Conservation (phyloP, 1,140 invertebrate genomes). For the Sitobion miscanthi region DNA sequence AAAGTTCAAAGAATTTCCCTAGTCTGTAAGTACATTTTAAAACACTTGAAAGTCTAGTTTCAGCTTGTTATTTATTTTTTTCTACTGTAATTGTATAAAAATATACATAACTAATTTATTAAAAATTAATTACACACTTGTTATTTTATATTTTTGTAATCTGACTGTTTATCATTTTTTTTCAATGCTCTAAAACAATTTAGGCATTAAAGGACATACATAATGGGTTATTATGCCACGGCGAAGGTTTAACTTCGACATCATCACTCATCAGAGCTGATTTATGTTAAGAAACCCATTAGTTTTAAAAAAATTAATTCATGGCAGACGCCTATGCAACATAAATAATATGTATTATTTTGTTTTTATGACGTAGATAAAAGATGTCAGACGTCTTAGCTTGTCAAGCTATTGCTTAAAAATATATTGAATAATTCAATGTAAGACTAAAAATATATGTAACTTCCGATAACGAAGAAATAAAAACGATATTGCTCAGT, state of each 20-base stretch:
- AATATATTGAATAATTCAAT: too few relatives aligned
- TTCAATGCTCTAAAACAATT: neutral
- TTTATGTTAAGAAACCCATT: too few relatives aligned
- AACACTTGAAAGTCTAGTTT: conserved; percentile 52
- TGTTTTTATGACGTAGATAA: neutral
- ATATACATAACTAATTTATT: conserved; percentile 54
- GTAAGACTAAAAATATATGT: too few relatives aligned
- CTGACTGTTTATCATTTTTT: neutral
- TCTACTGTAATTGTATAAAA: conserved; percentile 51
- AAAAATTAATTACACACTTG: conserved; percentile 32
- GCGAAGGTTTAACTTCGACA: too few relatives aligned
- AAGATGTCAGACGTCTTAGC: too few relatives aligned
- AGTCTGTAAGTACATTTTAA: conserved; percentile 46
- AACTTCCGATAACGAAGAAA: too few relatives aligned
- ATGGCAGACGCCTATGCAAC: neutral
- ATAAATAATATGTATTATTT: neutral
- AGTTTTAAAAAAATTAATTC: neutral
- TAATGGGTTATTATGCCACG: too few relatives aligned
- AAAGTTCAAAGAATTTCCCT: conserved; percentile 44
- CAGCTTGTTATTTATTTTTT: conserved; percentile 56
- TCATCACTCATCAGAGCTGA: too few relatives aligned
- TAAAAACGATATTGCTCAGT: too few relatives aligned
- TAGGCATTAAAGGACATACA: neutral
- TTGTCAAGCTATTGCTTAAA: too few relatives aligned
- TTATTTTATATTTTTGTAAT: neutral